Conservation (phyloP, 2,888 invertebrate genomes). For the Octonoba sinensis region DNA sequence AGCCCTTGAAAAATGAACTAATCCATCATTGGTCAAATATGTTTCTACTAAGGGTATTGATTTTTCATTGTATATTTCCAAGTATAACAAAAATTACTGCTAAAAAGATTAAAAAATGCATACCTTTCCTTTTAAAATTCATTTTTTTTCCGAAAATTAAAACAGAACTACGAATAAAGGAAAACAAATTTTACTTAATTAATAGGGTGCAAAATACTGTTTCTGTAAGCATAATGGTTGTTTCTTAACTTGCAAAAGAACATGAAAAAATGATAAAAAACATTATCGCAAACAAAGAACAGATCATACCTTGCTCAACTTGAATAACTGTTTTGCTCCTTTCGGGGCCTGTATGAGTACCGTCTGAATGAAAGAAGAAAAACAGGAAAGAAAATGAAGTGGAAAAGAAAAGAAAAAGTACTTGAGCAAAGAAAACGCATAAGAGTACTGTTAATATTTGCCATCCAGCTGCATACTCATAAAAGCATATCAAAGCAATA, state of each 20-base stretch:
- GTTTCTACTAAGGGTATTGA: no score
- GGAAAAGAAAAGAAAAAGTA: slow-evolving; percentile 56
- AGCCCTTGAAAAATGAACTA: no score
- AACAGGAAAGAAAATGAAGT: slow-evolving; percentile 58
- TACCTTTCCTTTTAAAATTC: no score
- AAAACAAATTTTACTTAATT: no score
- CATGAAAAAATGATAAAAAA: slow-evolving; percentile 5
- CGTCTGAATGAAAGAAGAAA: slow-evolving; percentile 61
- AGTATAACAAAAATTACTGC: no score
- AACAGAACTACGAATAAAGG: no score
- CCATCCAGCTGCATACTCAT: slow-evolving; percentile 49
- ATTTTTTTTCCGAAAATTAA: no score
- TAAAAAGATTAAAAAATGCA: no score
- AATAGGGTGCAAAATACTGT: no score
- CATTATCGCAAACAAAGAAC: slow-evolving; percentile 47
- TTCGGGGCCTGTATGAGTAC: slow-evolving; percentile 66
- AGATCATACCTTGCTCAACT: slow-evolving; percentile 67
- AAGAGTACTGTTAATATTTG: slow-evolving; percentile 34
- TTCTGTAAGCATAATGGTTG: no score
- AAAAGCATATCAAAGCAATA: slow-evolving; percentile 32
- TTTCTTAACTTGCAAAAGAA: slow-evolving; percentile 7
- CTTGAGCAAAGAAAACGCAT: slow-evolving; percentile 58
- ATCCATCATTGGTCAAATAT: no score
- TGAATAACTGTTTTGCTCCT: slow-evolving; percentile 69
- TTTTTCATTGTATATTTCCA: no score